These are phyloP conservation scores for Morone saxatilis DNA, from an alignment of 2,113 vertebrate species.

Conservation along the genomic window DNA sequence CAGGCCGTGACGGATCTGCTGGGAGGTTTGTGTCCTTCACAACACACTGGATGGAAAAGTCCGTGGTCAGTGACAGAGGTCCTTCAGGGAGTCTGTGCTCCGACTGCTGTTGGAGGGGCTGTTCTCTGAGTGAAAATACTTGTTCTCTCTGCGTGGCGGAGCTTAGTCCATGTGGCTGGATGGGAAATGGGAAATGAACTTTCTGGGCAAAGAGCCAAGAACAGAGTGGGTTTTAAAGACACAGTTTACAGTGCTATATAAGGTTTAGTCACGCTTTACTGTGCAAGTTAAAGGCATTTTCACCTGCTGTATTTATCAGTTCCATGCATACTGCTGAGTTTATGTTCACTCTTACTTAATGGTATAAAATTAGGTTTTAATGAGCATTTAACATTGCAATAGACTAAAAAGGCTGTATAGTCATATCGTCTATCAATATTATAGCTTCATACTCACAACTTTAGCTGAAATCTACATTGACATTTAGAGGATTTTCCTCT, in stretches of 20 bases:
- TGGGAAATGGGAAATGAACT: conserved; percentile 79
- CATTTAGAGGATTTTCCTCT: neutral
- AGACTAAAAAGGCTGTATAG: neutral
- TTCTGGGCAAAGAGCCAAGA: conserved; percentile 73
- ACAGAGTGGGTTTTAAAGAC: conserved; percentile 72
- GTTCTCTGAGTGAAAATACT: conserved; percentile 51
- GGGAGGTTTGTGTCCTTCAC: conserved; percentile 27
- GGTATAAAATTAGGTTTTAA: neutral
- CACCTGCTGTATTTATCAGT: conserved; percentile 6
- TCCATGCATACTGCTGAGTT: neutral
- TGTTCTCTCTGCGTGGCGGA: conserved; percentile 61
- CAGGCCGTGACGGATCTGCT: conserved; percentile 27
- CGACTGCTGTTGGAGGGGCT: conserved; percentile 34
- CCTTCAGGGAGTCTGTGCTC: conserved; percentile 14
- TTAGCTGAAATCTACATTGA: neutral
- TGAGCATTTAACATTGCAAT: neutral
- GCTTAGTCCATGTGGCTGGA: conserved; percentile 77
- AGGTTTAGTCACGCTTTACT: conserved; percentile 29
- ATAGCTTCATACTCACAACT: neutral
- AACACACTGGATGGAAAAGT: conserved; percentile 11
- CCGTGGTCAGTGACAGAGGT: conserved; percentile 21
- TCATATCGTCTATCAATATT: neutral
- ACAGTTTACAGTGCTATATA: conserved; percentile 44
- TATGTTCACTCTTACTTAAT: neutral
- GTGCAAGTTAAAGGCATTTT: neutral